phyloP scores from a whole-genome alignment of 2,797 vertebrate genomes.

The Holocentrus rufus region DNA sequence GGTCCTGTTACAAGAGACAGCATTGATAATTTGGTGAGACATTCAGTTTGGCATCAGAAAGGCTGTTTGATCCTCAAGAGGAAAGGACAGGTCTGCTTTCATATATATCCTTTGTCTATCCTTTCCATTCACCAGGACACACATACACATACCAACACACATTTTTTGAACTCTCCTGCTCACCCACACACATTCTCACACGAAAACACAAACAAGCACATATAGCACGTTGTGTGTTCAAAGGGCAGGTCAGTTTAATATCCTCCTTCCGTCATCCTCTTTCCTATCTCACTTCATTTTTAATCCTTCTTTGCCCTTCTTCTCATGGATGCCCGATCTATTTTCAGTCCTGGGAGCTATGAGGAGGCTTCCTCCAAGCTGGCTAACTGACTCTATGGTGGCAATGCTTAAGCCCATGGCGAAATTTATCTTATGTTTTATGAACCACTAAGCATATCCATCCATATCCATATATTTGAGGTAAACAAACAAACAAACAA shows the following conservation, averaged over 20 bases:
- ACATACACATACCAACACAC: slow-evolving; percentile 3
- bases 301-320: background rate
- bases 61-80: too few relatives aligned
- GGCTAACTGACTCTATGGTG: background rate
- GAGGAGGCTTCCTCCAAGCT: background rate
- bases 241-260: background rate
- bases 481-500: background rate
- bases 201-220: background rate
- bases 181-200: background rate
- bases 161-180: too few relatives aligned
- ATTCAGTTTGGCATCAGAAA: too few relatives aligned
- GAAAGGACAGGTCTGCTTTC: too few relatives aligned
- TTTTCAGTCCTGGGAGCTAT: background rate
- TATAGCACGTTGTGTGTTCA: background rate
- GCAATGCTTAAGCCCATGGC: too few relatives aligned
- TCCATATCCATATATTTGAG: background rate
- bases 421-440: background rate
- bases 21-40: too few relatives aligned
- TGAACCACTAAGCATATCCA: too few relatives aligned
- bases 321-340: background rate
- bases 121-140: background rate
- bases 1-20: too few relatives aligned
- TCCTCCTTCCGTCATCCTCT: background rate
- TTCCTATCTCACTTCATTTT: background rate
- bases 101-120: too few relatives aligned